These are phyloP conservation scores for Nasua narica DNA, from an alignment of 2,797 vertebrate genomes.

Conservation along the genomic window DNA sequence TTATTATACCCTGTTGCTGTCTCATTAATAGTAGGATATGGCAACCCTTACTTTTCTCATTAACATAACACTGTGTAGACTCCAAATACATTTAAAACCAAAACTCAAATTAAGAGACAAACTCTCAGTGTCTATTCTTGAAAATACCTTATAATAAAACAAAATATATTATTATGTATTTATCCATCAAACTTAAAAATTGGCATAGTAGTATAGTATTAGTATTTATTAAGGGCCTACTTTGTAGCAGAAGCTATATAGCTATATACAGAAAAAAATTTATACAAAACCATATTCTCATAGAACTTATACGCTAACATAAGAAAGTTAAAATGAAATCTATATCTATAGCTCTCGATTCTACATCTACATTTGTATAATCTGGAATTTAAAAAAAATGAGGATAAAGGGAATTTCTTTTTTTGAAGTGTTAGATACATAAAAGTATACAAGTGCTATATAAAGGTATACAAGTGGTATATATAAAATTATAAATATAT, in stretches of 20 bases:
- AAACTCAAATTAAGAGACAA: not conserved
- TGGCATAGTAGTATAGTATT: not conserved
- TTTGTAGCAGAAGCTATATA: not conserved
- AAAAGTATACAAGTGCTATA: not conserved
- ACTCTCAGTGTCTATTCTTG: not conserved
- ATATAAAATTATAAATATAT: not conserved
- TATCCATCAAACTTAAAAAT: not conserved
- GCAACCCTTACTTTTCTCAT: not conserved
- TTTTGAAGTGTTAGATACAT: not conserved
- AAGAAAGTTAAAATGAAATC: not conserved
- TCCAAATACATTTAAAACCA: not conserved
- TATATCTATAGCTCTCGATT: not conserved
- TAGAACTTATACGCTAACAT: not conserved
- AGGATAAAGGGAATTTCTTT: not conserved
- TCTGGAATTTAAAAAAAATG: not conserved
- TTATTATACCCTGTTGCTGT: not conserved
- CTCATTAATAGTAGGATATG: not conserved
- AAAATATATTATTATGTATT: not conserved
- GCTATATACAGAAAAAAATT: not conserved
- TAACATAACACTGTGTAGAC: not conserved
- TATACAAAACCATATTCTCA: not conserved
- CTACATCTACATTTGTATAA: not conserved
- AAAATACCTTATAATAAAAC: not conserved
- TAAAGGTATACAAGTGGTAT: not conserved
- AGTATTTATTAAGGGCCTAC: not conserved